Conservation (phyloP, 2,888 invertebrate species). For the Phengaris arion region DNA sequence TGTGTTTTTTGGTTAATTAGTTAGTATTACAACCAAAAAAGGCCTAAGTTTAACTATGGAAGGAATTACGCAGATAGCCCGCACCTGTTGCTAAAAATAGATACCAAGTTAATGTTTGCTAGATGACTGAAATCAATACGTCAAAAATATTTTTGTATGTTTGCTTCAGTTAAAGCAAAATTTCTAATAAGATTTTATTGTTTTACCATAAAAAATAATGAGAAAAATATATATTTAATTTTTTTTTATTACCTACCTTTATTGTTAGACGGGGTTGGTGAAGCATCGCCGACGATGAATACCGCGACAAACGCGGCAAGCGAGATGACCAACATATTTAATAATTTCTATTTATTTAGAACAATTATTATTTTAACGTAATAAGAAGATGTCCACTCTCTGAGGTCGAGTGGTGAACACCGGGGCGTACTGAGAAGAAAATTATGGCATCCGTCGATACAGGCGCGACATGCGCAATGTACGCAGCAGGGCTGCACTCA, state of each 20-base stretch:
- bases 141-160: conserved; percentile 31
- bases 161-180: neutral
- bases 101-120: conserved; percentile 45
- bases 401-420: conserved; percentile 59
- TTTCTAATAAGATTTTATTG: neutral
- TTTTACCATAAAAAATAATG: conserved; percentile 27
- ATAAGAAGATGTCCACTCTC: conserved; percentile 34
- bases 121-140: conserved; percentile 58
- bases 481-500: conserved; percentile 30
- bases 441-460: conserved; percentile 68
- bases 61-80: conserved; percentile 56
- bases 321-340: conserved; percentile 61
- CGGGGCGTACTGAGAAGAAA: conserved; percentile 47
- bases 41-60: conserved; percentile 49
- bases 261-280: conserved; percentile 66
- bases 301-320: conserved; percentile 72
- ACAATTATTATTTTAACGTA: neutral
- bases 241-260: conserved; percentile 55
- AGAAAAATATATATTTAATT: conserved; percentile 26
- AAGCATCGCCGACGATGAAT: conserved; percentile 55
- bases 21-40: conserved; percentile 33
- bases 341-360: conserved; percentile 18
- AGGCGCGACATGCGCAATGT: conserved; percentile 75
- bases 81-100: conserved; percentile 77
- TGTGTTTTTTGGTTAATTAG: neutral